Conservation (phyloP, 2,113 vertebrate genomes). For the Willisornis vidua region DNA sequence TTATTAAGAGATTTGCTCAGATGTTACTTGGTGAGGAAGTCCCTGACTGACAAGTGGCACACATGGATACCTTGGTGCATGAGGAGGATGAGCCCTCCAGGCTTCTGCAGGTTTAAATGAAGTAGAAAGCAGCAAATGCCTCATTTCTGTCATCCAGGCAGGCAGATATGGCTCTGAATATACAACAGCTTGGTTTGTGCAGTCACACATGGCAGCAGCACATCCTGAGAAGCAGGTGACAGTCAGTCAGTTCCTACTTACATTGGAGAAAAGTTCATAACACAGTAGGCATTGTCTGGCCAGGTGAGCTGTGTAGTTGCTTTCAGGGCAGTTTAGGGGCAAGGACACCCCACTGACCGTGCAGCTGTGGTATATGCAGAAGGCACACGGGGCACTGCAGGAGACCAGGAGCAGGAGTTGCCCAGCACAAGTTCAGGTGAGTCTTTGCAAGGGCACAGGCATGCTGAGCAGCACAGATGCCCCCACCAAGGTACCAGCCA, state of each 20-base stretch:
- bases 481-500: neutral
- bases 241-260: neutral
- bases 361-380: fast-evolving
- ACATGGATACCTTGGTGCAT: fast-evolving
- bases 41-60: neutral
- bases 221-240: neutral
- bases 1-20: neutral
- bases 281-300: fast-evolving
- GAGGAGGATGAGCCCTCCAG: neutral
- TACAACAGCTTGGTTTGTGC: neutral
- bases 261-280: neutral
- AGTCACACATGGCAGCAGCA: fast-evolving
- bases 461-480: neutral
- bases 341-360: fast-evolving
- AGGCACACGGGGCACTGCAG: fast-evolving
- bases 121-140: neutral
- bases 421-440: neutral
- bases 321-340: neutral
- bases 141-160: neutral
- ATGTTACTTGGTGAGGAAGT: neutral
- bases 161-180: neutral
- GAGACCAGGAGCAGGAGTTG: neutral
- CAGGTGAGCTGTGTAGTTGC: fast-evolving
- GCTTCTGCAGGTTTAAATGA: neutral
- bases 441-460: neutral